These are phyloP conservation scores for Macaria liturata DNA, from an alignment of 2,888 invertebrate species.

Conservation along the genomic window DNA sequence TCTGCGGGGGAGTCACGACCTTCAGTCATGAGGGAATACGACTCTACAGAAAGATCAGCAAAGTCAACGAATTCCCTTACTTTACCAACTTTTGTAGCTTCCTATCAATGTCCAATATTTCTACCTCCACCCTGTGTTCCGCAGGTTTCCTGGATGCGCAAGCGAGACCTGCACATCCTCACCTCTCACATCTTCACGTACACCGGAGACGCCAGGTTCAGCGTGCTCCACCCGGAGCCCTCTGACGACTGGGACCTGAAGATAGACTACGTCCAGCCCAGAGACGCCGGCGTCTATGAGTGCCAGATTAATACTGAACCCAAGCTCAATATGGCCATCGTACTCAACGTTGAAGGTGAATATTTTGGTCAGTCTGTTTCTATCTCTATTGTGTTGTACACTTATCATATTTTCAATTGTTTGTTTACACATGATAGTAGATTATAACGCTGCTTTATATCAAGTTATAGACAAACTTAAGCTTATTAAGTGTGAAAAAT, in stretches of 20 bases:
- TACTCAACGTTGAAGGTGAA: constrained; percentile 91
- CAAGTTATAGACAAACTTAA: too few relatives aligned
- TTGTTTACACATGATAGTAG: too few relatives aligned
- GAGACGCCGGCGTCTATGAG: constrained; percentile 94
- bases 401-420: too few relatives aligned
- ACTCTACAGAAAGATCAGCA: too few relatives aligned
- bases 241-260: constrained; percentile 94
- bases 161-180: constrained; percentile 92
- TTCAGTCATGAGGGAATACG: too few relatives aligned
- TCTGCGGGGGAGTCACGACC: too few relatives aligned
- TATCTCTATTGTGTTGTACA: neutral
- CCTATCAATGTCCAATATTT: too few relatives aligned
- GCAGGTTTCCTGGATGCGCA: constrained; percentile 93
- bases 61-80: too few relatives aligned
- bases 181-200: constrained; percentile 92
- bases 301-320: constrained; percentile 96
- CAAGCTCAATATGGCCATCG: constrained; percentile 93
- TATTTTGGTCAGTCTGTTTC: constrained; percentile 18
- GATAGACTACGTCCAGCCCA: constrained; percentile 91
- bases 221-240: constrained; percentile 91
- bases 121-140: constrained; percentile 16
- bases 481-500: too few relatives aligned
- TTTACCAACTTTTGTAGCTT: too few relatives aligned
- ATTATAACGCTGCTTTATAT: too few relatives aligned
- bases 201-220: constrained; percentile 93